Conservation (phyloP, 2,113 vertebrate species). For the Anarhynchus alexandrinus region DNA sequence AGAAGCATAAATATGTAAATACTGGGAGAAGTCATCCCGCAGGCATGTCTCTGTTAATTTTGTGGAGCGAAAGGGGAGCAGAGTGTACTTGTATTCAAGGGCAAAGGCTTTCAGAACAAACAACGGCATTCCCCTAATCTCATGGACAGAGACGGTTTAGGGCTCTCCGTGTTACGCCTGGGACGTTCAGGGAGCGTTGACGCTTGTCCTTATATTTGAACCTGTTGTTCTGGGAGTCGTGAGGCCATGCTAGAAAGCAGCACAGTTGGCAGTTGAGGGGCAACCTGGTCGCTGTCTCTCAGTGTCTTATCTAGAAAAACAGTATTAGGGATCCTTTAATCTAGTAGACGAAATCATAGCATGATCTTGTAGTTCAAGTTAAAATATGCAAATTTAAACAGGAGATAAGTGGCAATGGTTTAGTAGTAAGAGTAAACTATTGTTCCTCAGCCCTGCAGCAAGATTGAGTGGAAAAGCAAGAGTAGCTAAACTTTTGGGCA, state of each 20-base stretch:
- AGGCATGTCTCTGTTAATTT: conserved; percentile 22
- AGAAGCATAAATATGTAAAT: conserved; percentile 45
- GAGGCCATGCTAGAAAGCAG: not conserved
- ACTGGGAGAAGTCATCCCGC: not conserved
- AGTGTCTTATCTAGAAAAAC: not conserved
- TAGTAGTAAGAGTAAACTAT: not conserved
- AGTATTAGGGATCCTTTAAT: not conserved
- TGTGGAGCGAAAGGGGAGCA: not conserved
- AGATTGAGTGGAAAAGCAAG: not conserved
- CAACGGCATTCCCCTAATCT: not conserved
- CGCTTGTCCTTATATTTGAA: not conserved
- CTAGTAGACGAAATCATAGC: not conserved
- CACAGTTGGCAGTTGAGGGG: not conserved
- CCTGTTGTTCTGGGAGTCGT: not conserved
- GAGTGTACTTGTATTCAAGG: not conserved
- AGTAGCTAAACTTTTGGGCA: not conserved
- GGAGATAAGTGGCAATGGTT: not conserved
- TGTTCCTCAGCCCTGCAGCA: not conserved
- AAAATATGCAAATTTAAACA: not conserved
- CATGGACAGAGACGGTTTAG: not conserved
- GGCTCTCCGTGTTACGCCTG: not conserved
- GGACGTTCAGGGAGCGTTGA: not conserved
- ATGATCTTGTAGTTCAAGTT: not conserved
- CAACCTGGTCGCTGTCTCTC: not conserved
- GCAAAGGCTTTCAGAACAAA: conserved; percentile 29